Evolutionary conservation across 1,140 invertebrate genomes (phyloP).

Genomic region (Temnothorax longispinosus): DNA sequence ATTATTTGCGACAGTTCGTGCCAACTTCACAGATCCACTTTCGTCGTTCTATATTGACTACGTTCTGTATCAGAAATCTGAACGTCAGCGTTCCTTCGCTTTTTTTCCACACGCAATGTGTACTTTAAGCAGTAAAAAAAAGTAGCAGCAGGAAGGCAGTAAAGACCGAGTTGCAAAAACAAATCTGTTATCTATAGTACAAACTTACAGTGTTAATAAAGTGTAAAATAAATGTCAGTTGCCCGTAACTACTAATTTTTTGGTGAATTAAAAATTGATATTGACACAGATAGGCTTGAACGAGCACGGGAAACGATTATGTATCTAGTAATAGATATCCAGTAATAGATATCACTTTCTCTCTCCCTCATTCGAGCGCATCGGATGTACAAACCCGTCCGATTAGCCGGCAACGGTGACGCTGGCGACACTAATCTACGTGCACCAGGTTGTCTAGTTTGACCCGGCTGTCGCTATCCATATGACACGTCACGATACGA

Average conservation of each 20-base stretch:
- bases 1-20: too few relatives aligned
- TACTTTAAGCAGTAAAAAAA: neutral
- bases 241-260: neutral
- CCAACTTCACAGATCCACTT: too few relatives aligned
- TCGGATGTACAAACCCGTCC: neutral
- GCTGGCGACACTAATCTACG: conserved; percentile 28
- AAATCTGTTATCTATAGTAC: neutral
- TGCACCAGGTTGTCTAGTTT: conserved; percentile 27
- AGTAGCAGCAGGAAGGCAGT: neutral
- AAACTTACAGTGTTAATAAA: neutral
- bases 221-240: neutral
- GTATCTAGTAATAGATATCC: neutral
- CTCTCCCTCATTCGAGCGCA: neutral
- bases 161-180: neutral
- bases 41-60: too few relatives aligned
- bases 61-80: conserved; percentile 7
- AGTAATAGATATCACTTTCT: neutral
- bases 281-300: neutral
- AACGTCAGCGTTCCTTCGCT: conserved; percentile 25
- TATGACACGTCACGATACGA: conserved; percentile 29
- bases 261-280: neutral
- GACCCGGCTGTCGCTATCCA: conserved; percentile 26
- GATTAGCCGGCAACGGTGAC: neutral
- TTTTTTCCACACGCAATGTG: conserved; percentile 17
- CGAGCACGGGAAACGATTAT: neutral